Percentiles rank a stretch among this genome's conserved stretches.
Evolutionary conservation across 2,888 invertebrate species (phyloP).

Genomic region (Metacarcinus magister): DNA sequence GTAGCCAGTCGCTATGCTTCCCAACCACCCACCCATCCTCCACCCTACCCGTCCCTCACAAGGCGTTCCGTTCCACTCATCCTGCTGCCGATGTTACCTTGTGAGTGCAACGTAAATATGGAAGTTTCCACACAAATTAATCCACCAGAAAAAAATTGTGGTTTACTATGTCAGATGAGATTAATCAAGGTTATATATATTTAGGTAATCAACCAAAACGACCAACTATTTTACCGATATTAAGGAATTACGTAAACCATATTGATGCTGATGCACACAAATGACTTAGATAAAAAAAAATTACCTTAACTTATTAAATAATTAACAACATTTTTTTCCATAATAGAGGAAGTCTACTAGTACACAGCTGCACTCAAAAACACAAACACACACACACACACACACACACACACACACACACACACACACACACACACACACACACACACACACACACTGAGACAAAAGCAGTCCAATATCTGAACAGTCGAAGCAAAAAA

Average conservation of each 20-base stretch:
- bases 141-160: neutral
- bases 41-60: neutral
- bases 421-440: conserved; percentile 26
- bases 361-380: neutral
- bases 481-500: neutral
- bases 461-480: neutral
- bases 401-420: conserved; percentile 26
- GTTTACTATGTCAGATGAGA: neutral
- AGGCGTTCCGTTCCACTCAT: neutral
- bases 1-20: too few relatives aligned
- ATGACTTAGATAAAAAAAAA: neutral
- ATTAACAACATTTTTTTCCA: neutral
- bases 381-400: neutral
- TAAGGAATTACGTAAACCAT: neutral
- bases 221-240: neutral
- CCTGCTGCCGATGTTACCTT: neutral
- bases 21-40: neutral
- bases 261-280: neutral
- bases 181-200: neutral
- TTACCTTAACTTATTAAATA: neutral
- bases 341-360: neutral
- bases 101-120: neutral
- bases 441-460: conserved; percentile 26
- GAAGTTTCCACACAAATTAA: neutral
- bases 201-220: neutral